These are phyloP conservation scores for Sylvicola cinctus DNA, from an alignment of 2,888 invertebrate species.

Conservation along the genomic window DNA sequence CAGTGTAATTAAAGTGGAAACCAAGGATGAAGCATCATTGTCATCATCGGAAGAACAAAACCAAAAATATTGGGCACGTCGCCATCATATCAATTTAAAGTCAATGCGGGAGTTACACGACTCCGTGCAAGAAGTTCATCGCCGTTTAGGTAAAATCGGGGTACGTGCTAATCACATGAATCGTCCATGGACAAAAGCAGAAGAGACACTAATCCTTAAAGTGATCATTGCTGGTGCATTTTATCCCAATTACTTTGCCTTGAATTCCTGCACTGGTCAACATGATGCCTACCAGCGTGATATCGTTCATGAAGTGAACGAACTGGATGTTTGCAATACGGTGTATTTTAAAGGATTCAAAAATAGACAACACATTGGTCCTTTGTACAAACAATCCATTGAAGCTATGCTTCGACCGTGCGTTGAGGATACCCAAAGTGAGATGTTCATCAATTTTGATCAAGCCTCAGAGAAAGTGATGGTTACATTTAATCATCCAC, in stretches of 20 bases:
- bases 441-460: constrained; percentile 22
- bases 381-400: constrained; percentile 43
- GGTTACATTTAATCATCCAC: constrained; percentile 34
- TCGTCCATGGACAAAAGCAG: constrained; percentile 26
- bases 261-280: constrained; percentile 26
- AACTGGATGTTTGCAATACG: constrained; percentile 56
- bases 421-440: background rate
- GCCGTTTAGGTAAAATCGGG: constrained; percentile 35
- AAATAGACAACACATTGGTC: constrained; percentile 37
- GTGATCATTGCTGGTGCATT: constrained; percentile 43
- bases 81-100: constrained; percentile 48
- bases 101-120: constrained; percentile 51
- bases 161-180: constrained; percentile 31
- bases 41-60: constrained; percentile 28
- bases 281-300: constrained; percentile 39
- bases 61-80: constrained; percentile 43
- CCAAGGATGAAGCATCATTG: constrained; percentile 35
- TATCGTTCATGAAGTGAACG: constrained; percentile 42
- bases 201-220: constrained; percentile 42
- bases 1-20: too few relatives aligned
- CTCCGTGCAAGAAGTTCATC: constrained; percentile 45
- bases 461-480: constrained; percentile 37
- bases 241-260: constrained; percentile 78
- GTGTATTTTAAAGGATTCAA: constrained; percentile 43
- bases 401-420: constrained; percentile 22